Percentiles rank a stretch among this genome's conserved stretches.
Conservation (phyloP, 2,888 invertebrate species). For the Eupithecia centaureata region DNA sequence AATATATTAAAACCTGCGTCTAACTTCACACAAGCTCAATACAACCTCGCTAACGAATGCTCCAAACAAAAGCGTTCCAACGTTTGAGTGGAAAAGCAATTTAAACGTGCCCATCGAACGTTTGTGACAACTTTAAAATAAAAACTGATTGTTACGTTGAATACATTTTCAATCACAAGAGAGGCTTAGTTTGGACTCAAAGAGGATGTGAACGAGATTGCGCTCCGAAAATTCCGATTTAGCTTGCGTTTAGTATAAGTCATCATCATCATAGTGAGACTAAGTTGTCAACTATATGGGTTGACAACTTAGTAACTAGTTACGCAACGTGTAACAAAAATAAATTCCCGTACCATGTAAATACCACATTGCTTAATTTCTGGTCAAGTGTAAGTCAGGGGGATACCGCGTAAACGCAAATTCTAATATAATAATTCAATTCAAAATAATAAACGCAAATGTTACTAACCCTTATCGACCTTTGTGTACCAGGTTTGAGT, state of each 20-base stretch:
- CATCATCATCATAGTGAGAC: no score
- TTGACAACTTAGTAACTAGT: no score
- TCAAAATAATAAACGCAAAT: no score
- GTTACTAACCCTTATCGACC: no score
- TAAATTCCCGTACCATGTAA: no score
- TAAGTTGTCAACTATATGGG: no score
- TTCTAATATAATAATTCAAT: no score
- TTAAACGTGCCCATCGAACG: conserved; percentile 54
- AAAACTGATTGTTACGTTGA: conserved; percentile 45
- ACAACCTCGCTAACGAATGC: conserved; percentile 28
- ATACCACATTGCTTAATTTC: no score
- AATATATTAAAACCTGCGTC: neutral
- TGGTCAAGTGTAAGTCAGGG: no score
- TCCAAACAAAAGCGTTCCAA: conserved; percentile 17
- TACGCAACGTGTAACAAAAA: no score
- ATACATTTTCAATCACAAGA: conserved; percentile 50
- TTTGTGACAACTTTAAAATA: conserved; percentile 58
- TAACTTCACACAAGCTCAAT: conserved; percentile 15
- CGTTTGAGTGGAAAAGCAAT: conserved; percentile 69
- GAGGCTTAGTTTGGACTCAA: conserved; percentile 22
- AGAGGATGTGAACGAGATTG: neutral
- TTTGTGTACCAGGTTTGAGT: no score
- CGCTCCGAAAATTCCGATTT: neutral
- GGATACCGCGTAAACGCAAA: no score
- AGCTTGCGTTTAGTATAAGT: neutral